Percentiles rank a stretch among this genome's conserved stretches.
phyloP scores from a whole-genome alignment of 2,797 vertebrate genomes.

The Cyprinodon diabolis region DNA sequence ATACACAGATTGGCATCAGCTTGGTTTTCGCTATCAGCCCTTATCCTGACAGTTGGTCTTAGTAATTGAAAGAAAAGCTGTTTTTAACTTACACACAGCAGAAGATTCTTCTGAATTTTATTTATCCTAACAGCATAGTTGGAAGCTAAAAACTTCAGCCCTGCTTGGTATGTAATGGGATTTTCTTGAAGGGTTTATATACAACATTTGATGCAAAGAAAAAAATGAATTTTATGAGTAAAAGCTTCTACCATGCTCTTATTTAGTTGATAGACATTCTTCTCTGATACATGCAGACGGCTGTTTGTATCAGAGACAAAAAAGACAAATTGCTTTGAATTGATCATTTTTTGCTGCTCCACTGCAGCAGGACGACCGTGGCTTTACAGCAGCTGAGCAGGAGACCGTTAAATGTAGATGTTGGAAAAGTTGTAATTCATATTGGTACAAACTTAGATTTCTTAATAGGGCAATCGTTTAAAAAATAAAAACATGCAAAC shows the following conservation, averaged over 20 bases:
- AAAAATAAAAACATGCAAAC: no score
- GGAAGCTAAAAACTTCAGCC: neutral
- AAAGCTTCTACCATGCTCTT: neutral
- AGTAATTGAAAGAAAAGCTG: neutral
- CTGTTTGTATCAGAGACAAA: neutral
- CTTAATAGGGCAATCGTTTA: no score
- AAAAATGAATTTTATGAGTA: neutral
- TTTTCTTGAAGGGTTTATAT: neutral
- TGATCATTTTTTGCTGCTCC: neutral
- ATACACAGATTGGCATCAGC: conserved; percentile 4
- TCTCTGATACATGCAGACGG: no score
- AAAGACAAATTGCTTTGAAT: neutral
- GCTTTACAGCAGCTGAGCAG: neutral
- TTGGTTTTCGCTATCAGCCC: neutral
- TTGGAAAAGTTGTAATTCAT: neutral
- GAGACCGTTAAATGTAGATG: neutral
- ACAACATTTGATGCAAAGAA: neutral
- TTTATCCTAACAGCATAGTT: neutral
- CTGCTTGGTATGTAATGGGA: neutral
- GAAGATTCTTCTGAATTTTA: neutral
- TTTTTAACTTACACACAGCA: neutral
- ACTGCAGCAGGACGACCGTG: neutral
- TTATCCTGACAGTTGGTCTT: conserved; percentile 17
- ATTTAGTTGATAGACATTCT: neutral
- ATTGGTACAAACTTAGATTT: no score